These are phyloP conservation scores for Artibeus lituratus DNA, from an alignment of 2,797 vertebrate genomes.

Conservation along the genomic window DNA sequence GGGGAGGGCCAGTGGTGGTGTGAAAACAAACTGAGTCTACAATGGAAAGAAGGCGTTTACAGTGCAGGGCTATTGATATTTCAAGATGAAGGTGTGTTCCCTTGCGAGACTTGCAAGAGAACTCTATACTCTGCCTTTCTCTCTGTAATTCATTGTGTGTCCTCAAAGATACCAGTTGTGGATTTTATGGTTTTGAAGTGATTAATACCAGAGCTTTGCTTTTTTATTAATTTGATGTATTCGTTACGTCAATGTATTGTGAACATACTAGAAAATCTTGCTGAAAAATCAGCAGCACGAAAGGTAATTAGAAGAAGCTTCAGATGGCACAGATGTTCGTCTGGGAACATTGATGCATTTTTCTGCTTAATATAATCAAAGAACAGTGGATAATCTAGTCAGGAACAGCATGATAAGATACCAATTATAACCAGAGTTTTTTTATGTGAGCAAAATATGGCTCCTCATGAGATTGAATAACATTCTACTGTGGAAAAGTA, in stretches of 20 bases:
- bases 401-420: neutral
- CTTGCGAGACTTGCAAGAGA: neutral
- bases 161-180: neutral
- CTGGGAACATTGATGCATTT: neutral
- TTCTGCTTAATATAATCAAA: neutral
- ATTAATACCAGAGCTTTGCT: neutral
- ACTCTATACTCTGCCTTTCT: neutral
- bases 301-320: neutral
- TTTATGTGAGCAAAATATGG: neutral
- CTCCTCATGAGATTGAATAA: neutral
- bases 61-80: neutral
- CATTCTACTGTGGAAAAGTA: neutral
- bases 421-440: neutral
- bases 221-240: neutral
- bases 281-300: neutral
- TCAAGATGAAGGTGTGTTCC: neutral
- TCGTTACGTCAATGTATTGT: neutral
- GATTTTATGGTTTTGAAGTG: neutral
- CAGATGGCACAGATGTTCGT: neutral
- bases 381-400: neutral
- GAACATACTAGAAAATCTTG: neutral
- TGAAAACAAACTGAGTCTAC: constrained; percentile 22
- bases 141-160: neutral
- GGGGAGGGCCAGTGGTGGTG: neutral
- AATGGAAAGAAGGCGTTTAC: neutral